Evolutionary conservation across 2,888 invertebrate genomes (phyloP), one percentile per base, ranked within the genome.

Genomic region (Halocaridina rubra): DNA sequence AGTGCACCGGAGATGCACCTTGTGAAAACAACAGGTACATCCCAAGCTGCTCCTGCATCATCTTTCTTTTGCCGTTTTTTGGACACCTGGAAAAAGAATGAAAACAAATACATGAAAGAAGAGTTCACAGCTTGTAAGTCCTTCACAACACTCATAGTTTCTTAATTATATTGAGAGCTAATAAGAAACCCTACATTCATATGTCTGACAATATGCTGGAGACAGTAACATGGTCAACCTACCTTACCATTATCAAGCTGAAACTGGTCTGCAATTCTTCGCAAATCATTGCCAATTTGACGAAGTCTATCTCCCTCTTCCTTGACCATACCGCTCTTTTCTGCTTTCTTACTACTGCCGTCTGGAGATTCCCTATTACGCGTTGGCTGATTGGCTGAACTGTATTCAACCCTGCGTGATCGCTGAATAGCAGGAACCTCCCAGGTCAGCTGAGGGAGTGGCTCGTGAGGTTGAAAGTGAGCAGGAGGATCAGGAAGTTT

Each of bases 401-500:
- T 10, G 3, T 10, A 22, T 3, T 10, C 19, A 27, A 19, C 10
- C 46, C 53, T 46, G 57, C n/a, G 69, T 27, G n/a, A 29, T n/a
- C 69, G 24, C 30, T 69, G 67, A 16, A 24, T 57, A 27, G 61
- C 39, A 8, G 80, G 74, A 0, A 74, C 22, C 1, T 19, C 19
- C 80, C 80, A 80, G 27, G 74, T 64, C 16, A 80, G 72, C 74
- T 80, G 80, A n/a, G 80, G 80, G 1, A 80, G 74, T 16, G 27
- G 7, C 19, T 61, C 19, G 19, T 77, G 32, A 19, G 29, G 69
- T n/a, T 30, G 61, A 29, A 46, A 33, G 69, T n/a, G 24, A 10
- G 69, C 16, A 0, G 10, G 29, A 39, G 33, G 39, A 16, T 19
- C 61, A 27, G 24, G 72, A n/a, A 74, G 10, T 5, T 39, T 29